Evolutionary conservation across 2,888 invertebrate genomes (phyloP).

Genomic region (Pseudolycoriella hygida): DNA sequence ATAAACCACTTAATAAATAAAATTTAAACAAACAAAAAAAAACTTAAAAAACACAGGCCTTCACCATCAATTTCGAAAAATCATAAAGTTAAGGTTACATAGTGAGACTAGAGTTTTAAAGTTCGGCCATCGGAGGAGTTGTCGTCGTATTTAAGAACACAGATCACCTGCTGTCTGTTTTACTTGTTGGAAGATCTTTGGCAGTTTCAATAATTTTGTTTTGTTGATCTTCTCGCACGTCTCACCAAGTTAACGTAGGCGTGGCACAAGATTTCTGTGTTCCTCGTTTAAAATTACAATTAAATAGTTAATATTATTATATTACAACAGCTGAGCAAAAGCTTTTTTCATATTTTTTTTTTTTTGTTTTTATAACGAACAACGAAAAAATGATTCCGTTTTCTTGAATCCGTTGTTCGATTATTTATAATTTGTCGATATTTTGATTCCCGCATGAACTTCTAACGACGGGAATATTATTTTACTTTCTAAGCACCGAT

Average conservation of each 20-base stretch:
- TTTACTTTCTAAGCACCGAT: neutral
- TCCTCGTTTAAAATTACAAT: neutral
- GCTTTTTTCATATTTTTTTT: too few relatives aligned
- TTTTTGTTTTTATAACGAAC: too few relatives aligned
- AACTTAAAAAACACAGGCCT: conserved; percentile 1
- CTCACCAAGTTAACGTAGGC: neutral
- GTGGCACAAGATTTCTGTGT: neutral
- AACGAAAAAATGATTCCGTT: too few relatives aligned
- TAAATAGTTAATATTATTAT: too few relatives aligned
- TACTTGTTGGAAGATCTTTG: conserved; percentile 1
- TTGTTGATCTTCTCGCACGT: conserved; percentile 1
- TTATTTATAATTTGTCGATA: too few relatives aligned
- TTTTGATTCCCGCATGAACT: too few relatives aligned
- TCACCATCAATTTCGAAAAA: conserved; percentile 1
- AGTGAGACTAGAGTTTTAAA: neutral
- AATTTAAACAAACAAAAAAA: neutral
- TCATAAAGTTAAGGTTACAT: neutral
- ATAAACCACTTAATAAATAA: neutral
- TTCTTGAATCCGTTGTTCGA: too few relatives aligned
- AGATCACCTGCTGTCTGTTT: conserved; percentile 7
- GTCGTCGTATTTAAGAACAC: conserved; percentile 13
- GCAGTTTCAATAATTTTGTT: conserved; percentile 5
- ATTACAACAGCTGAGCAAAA: too few relatives aligned
- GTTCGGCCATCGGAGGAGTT: conserved; percentile 20
- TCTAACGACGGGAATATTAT: neutral